Evolutionary conservation across 2,888 invertebrate genomes (phyloP).

Genomic region (Homarus gammarus): DNA sequence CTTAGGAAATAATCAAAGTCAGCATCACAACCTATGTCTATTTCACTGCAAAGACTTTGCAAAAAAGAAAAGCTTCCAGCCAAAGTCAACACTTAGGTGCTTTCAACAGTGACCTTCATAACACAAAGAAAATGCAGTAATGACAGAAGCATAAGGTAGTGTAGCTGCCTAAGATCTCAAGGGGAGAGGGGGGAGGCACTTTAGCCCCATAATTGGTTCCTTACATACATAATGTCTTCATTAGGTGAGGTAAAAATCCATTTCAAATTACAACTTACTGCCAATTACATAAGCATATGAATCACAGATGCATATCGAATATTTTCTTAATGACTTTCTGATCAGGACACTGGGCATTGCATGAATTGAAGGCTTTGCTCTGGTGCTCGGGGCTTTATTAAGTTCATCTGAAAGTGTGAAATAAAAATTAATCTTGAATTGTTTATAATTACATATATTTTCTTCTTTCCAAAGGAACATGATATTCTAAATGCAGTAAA

Average conservation of each 20-base stretch:
- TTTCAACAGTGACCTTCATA: conserved; percentile 49
- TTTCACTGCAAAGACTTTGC: conserved; percentile 16
- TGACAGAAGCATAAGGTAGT: conserved; percentile 5
- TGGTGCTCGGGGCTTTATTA: neutral
- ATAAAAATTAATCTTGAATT: too few relatives aligned
- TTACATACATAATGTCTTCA: conserved; percentile 15
- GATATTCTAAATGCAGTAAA: too few relatives aligned
- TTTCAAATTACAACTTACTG: neutral
- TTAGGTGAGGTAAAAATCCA: neutral
- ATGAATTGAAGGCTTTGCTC: neutral
- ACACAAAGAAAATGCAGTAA: conserved; percentile 20
- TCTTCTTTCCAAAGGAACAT: too few relatives aligned
- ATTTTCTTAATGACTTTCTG: neutral
- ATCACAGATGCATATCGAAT: neutral
- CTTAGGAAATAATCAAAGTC: neutral
- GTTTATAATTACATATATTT: too few relatives aligned
- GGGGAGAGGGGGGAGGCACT: neutral
- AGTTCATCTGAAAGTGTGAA: neutral
- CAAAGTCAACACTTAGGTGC: conserved; percentile 36
- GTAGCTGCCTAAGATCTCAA: neutral
- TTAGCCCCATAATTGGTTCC: neutral
- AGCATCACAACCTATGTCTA: conserved; percentile 1
- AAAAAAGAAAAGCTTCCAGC: conserved; percentile 27
- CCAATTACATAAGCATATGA: neutral
- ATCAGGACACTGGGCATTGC: neutral